phyloP scores from a whole-genome alignment of 2,113 vertebrate species.

The Boleophthalmus pectinirostris region DNA sequence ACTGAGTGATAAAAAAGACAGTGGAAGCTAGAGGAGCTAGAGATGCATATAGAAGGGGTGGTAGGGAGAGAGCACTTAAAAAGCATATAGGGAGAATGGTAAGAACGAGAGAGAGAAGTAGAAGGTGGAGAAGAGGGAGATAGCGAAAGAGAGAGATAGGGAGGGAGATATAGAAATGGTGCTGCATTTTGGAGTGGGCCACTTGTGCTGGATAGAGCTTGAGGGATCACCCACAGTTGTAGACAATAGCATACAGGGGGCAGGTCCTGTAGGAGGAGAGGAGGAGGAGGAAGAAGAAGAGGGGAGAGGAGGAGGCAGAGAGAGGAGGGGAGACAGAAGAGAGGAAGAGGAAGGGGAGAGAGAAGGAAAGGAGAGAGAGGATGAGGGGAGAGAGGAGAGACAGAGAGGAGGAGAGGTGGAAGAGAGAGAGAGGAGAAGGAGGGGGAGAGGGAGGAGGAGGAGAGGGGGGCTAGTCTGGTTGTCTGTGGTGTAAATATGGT shows the following conservation, averaged over 20 bases:
- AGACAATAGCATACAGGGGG: slow-evolving; percentile 46
- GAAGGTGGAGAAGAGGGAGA: slow-evolving; percentile 27
- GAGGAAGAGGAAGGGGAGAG: too few relatives aligned
- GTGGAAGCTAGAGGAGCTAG: not conserved
- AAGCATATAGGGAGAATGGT: not conserved
- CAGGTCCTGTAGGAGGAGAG: slow-evolving; percentile 17
- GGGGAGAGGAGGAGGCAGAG: slow-evolving; percentile 4
- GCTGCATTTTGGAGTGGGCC: slow-evolving; percentile 43
- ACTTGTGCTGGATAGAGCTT: slow-evolving; percentile 46
- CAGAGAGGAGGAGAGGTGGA: too few relatives aligned
- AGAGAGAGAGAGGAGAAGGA: not conserved
- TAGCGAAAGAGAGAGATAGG: slow-evolving; percentile 10
- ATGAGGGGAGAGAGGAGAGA: too few relatives aligned
- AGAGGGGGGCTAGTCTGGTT: slow-evolving; percentile 43
- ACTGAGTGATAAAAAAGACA: too few relatives aligned
- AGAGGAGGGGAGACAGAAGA: too few relatives aligned
- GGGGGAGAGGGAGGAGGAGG: slow-evolving; percentile 20
- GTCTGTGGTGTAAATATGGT: slow-evolving; percentile 21
- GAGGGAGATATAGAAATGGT: slow-evolving; percentile 13
- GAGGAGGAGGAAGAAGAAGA: slow-evolving; percentile 27
- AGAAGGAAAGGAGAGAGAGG: too few relatives aligned
- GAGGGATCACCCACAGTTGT: slow-evolving; percentile 54
- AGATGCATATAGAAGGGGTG: too few relatives aligned
- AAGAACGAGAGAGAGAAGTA: slow-evolving; percentile 6
- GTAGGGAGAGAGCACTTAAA: not conserved